phyloP scores from a whole-genome alignment of 2,888 invertebrate genomes.

The Cheilosia grossa region DNA sequence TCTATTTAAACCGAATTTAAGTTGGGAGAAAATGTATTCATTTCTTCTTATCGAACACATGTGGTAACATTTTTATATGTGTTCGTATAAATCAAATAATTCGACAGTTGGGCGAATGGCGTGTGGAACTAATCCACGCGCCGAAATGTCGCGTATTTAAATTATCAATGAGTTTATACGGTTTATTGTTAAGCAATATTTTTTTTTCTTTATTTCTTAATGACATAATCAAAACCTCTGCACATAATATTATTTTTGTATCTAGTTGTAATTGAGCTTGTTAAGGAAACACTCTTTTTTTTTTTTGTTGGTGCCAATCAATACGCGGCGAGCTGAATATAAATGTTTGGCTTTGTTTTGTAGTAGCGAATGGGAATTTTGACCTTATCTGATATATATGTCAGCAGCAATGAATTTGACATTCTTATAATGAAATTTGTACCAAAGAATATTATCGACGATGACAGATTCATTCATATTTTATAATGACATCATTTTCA shows the following conservation, averaged over 20 bases:
- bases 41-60: no score
- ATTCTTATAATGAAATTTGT: slow-evolving; percentile 27
- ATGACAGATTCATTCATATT: slow-evolving; percentile 17
- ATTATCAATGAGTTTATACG: slow-evolving; percentile 22
- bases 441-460: slow-evolving; percentile 3
- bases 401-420: slow-evolving; percentile 41
- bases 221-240: no score
- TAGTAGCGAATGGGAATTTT: slow-evolving; percentile 36
- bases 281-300: slow-evolving; percentile 21
- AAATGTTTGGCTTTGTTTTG: neutral
- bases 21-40: neutral
- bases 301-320: slow-evolving; percentile 1
- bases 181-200: neutral
- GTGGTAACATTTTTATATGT: no score
- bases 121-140: slow-evolving; percentile 38
- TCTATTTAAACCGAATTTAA: slow-evolving; percentile 30
- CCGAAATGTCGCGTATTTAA: slow-evolving; percentile 37
- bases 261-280: slow-evolving; percentile 43
- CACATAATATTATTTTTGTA: slow-evolving; percentile 9
- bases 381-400: slow-evolving; percentile 41
- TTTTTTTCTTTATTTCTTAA: no score
- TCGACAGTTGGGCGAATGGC: slow-evolving; percentile 23
- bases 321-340: neutral
- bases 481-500: no score
- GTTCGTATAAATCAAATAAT: slow-evolving; percentile 32